phyloP scores from a whole-genome alignment of 2,888 invertebrate species.

The Sarcophaga rosellei region DNA sequence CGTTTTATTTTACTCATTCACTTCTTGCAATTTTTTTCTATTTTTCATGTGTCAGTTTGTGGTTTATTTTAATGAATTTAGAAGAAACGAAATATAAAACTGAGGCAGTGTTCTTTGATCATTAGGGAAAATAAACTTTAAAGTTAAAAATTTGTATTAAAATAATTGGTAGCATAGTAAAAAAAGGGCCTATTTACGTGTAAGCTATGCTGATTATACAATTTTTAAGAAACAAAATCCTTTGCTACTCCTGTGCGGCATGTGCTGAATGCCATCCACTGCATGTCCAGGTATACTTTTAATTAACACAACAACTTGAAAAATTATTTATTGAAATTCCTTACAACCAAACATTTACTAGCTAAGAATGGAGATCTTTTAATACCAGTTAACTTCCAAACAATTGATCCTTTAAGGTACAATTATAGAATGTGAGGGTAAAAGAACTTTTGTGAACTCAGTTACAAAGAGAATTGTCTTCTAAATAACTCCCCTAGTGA shows the following conservation, averaged over 20 bases:
- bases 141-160: background rate
- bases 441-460: too few relatives aligned
- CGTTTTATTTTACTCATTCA: constrained; percentile 2
- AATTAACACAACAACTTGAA: too few relatives aligned
- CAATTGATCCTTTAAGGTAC: too few relatives aligned
- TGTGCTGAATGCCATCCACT: too few relatives aligned
- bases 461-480: too few relatives aligned
- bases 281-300: too few relatives aligned
- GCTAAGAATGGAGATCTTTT: too few relatives aligned
- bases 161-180: background rate
- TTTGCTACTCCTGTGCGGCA: background rate
- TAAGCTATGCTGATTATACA: background rate
- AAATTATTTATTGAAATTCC: too few relatives aligned
- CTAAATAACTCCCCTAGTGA: too few relatives aligned
- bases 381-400: too few relatives aligned
- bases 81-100: background rate
- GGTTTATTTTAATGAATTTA: constrained; percentile 20
- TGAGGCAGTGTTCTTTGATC: constrained; percentile 9
- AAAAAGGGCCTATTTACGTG: background rate
- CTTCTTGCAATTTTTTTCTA: constrained; percentile 13
- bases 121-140: constrained; percentile 12
- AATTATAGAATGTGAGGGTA: too few relatives aligned
- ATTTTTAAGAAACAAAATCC: background rate
- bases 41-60: constrained; percentile 38
- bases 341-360: too few relatives aligned